Evolutionary conservation across 1,140 invertebrate species (phyloP).

Genomic region (Leptopilina boulardi): DNA sequence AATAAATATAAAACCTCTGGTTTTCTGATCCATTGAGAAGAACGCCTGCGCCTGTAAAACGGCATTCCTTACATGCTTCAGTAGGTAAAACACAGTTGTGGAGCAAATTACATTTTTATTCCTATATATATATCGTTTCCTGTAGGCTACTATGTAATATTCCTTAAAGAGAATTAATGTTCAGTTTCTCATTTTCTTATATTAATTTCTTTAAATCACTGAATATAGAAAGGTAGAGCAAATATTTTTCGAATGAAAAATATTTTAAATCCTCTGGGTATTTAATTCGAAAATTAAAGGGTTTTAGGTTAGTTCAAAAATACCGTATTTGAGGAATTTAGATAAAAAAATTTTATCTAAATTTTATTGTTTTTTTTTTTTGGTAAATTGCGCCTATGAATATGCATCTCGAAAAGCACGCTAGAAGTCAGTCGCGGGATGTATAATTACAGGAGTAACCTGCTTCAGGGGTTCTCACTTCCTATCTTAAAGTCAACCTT

Average conservation of each 20-base stretch:
- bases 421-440: conserved; percentile 42
- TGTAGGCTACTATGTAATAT: not conserved
- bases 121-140: not conserved
- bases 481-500: not conserved
- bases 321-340: no score
- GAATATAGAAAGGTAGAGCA: not conserved
- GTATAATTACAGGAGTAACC: conserved; percentile 59
- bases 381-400: conserved; percentile 55
- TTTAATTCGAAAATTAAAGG: no score
- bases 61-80: conserved; percentile 16
- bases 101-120: not conserved
- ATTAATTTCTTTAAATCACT: no score
- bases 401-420: conserved; percentile 57
- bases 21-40: conserved; percentile 3
- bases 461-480: conserved; percentile 39
- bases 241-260: not conserved
- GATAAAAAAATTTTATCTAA: no score
- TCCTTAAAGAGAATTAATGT: not conserved
- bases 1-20: not conserved
- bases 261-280: no score
- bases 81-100: not conserved
- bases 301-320: no score
- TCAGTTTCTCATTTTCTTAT: not conserved
- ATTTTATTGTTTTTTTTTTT: not conserved
- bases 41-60: conserved; percentile 19